phyloP scores from a whole-genome alignment of 2,113 vertebrate species.

The Myrmecobius fasciatus region DNA sequence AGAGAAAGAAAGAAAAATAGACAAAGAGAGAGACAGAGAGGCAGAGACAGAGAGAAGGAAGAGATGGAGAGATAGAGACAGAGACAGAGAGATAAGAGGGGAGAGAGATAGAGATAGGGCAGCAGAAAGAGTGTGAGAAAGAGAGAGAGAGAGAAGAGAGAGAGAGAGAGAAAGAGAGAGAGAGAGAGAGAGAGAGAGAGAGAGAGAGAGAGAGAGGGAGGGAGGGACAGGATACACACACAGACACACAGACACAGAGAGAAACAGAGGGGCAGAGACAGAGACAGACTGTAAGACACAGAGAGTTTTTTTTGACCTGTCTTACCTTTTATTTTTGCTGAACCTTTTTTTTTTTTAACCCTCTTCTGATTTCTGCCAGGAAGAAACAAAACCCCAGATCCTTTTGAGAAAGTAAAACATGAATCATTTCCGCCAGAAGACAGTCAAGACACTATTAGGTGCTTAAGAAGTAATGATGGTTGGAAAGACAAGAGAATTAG shows the following conservation, averaged over 20 bases:
- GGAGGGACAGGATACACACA: no score
- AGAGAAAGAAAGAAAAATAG: no score
- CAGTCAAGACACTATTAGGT: slow-evolving; percentile 49
- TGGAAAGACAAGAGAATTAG: neutral
- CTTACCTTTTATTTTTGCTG: slow-evolving; percentile 5
- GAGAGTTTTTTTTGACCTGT: neutral
- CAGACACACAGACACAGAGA: neutral
- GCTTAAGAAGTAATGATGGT: slow-evolving; percentile 50
- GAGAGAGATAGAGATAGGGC: neutral
- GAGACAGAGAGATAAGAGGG: no score
- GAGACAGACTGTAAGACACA: neutral
- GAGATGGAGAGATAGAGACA: neutral
- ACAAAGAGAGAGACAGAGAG: no score
- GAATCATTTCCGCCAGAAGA: slow-evolving; percentile 29
- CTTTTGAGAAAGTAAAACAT: neutral
- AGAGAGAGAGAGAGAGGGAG: no score
- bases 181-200: neutral
- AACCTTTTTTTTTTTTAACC: slow-evolving; percentile 13
- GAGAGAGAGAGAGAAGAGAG: neutral
- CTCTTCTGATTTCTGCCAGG: slow-evolving; percentile 51
- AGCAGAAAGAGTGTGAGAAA: neutral
- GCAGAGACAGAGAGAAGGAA: no score
- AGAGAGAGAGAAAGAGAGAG: neutral
- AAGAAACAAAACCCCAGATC: neutral
- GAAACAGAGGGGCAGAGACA: neutral